phyloP scores from a whole-genome alignment of 1,140 invertebrate genomes.

The Lineus longissimus region DNA sequence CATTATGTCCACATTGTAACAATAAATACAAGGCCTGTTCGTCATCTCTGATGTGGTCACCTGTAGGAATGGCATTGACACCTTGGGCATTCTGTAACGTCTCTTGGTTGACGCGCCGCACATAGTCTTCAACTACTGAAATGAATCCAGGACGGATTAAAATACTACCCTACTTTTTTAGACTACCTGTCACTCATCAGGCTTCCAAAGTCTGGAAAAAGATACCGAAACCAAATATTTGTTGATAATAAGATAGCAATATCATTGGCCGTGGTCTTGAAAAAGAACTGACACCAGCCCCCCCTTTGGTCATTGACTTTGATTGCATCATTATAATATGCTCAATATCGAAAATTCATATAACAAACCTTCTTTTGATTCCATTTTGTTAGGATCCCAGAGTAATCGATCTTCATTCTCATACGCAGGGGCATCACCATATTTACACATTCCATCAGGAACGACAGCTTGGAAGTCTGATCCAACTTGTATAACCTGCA shows the following conservation, averaged over 20 bases:
- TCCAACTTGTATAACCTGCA: conserved; percentile 88
- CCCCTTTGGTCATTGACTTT: background rate
- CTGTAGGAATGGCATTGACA: conserved; percentile 66
- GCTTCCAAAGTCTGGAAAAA: conserved; percentile 1
- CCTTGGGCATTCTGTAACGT: conserved; percentile 53
- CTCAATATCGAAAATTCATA: background rate
- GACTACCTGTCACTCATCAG: too few species aligned
- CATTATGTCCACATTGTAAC: conserved; percentile 89
- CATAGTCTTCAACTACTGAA: conserved; percentile 69
- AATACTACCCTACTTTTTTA: background rate
- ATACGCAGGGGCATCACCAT: conserved; percentile 87
- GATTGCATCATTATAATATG: background rate
- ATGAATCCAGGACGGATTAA: conserved; percentile 32
- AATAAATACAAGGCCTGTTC: conserved; percentile 85
- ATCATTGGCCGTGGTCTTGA: too few species aligned
- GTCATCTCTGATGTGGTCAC: conserved; percentile 83
- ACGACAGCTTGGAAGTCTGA: conserved; percentile 89
- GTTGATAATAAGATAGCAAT: too few species aligned
- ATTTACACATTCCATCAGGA: conserved; percentile 83
- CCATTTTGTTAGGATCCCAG: conserved; percentile 81
- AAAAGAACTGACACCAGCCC: too few species aligned
- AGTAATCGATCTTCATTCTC: conserved; percentile 94
- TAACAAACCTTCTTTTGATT: conserved; percentile 63
- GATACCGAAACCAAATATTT: too few species aligned
- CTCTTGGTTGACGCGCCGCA: conserved; percentile 66